Conservation (phyloP, 2,888 invertebrate genomes). For the Scaptomyza caliginosa region DNA sequence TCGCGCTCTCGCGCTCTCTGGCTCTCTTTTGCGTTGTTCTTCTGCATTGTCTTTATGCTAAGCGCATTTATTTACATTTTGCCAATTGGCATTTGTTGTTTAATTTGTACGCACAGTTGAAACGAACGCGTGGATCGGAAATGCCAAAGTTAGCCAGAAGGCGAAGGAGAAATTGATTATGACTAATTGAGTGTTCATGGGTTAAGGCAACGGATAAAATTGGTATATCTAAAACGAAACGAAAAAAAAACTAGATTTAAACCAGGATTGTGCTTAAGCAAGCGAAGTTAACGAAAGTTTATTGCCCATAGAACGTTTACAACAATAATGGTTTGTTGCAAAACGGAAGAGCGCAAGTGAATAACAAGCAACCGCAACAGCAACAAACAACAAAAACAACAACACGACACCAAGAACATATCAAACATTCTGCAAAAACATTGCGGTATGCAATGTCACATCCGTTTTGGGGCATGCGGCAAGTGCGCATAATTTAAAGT, state of each 20-base stretch:
- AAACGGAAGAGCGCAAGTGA: constrained; percentile 46
- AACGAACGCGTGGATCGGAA: constrained; percentile 52
- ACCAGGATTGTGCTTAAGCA: too few relatives aligned
- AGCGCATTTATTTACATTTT: constrained; percentile 9
- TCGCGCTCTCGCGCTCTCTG: not conserved
- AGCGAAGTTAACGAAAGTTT: too few relatives aligned
- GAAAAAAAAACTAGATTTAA: too few relatives aligned
- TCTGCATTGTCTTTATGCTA: not conserved
- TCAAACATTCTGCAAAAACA: constrained; percentile 18
- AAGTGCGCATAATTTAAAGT: constrained; percentile 59
- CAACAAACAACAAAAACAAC: constrained; percentile 10
- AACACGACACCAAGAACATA: constrained; percentile 8
- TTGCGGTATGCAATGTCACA: constrained; percentile 51
- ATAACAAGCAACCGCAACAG: not conserved
- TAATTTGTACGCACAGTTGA: constrained; percentile 27
- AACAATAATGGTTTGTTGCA: not conserved
- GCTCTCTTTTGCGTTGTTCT: not conserved
- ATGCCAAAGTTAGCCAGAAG: constrained; percentile 43
- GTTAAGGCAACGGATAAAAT: too few relatives aligned
- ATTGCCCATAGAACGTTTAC: too few relatives aligned
- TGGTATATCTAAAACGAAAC: too few relatives aligned
- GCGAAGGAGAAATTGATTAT: too few relatives aligned
- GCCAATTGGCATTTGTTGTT: constrained; percentile 16
- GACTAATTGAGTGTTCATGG: too few relatives aligned
- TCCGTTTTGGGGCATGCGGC: constrained; percentile 65